phyloP scores from a whole-genome alignment of 2,113 vertebrate species.

The Chloroceryle aenea region DNA sequence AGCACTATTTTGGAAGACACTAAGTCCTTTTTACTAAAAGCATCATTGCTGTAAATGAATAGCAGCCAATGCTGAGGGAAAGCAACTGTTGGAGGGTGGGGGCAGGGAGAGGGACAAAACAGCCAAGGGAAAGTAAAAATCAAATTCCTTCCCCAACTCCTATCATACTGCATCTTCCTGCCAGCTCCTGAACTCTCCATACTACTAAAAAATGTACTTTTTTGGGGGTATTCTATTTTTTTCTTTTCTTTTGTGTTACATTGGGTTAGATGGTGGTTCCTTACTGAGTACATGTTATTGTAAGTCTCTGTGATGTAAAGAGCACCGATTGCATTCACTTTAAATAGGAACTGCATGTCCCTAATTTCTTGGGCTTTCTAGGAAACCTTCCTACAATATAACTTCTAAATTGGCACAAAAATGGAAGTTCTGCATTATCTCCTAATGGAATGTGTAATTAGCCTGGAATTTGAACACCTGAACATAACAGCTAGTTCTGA shows the following conservation, averaged over 20 bases:
- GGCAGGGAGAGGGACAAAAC: neutral
- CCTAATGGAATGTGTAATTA: neutral
- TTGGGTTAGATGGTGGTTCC: neutral
- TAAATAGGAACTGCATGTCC: neutral
- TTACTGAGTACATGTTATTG: neutral
- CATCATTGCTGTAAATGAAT: neutral
- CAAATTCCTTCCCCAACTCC: neutral
- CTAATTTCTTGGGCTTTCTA: neutral
- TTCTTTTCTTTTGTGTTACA: neutral
- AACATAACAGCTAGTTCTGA: neutral
- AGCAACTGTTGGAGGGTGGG: neutral
- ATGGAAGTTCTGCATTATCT: neutral
- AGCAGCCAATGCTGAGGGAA: neutral
- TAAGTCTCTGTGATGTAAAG: neutral
- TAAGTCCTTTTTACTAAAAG: neutral
- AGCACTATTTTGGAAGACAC: neutral
- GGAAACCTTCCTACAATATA: neutral
- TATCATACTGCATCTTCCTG: neutral
- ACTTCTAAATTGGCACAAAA: neutral
- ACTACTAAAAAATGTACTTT: neutral
- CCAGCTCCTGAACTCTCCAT: neutral
- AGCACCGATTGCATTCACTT: neutral
- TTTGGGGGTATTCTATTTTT: neutral
- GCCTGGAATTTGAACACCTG: neutral
- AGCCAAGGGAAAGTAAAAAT: neutral